A percentile compares a stretch with the other conserved stretches of the same genome.
Conservation (phyloP, 2,797 vertebrate species). For the Emydoidea blandingii region DNA sequence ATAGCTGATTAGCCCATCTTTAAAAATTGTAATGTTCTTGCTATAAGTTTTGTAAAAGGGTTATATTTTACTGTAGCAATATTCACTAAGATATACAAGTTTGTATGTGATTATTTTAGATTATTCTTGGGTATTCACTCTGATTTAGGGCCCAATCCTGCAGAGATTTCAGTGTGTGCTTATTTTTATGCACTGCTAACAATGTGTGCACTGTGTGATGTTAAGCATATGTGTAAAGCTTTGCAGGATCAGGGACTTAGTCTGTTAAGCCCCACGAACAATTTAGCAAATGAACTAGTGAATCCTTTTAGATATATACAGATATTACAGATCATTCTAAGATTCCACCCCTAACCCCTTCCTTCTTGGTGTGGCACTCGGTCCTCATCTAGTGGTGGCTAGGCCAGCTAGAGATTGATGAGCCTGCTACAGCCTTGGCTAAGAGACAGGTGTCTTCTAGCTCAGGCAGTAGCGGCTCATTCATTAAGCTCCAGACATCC, state of each 20-base stretch:
- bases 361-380: not conserved
- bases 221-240: not conserved
- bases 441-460: not conserved
- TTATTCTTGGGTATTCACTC: accelerated
- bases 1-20: not conserved
- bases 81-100: slow-evolving; percentile 10
- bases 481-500: not conserved
- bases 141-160: not conserved
- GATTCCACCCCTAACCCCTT: not conserved
- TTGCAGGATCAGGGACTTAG: not conserved
- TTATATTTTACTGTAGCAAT: not conserved
- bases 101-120: slow-evolving; percentile 16
- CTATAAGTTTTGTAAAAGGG: not conserved
- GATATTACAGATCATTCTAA: not conserved
- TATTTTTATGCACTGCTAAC: not conserved
- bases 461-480: not conserved
- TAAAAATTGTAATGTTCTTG: not conserved
- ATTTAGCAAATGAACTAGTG: not conserved
- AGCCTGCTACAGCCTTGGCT: not conserved
- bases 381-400: not conserved
- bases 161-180: not conserved
- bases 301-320: not conserved
- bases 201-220: accelerated
- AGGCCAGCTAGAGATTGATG: not conserved
- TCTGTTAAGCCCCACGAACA: accelerated